These are phyloP conservation scores for Drosophila simulans DNA, from an alignment of 1,140 invertebrate species.

Conservation along the genomic window DNA sequence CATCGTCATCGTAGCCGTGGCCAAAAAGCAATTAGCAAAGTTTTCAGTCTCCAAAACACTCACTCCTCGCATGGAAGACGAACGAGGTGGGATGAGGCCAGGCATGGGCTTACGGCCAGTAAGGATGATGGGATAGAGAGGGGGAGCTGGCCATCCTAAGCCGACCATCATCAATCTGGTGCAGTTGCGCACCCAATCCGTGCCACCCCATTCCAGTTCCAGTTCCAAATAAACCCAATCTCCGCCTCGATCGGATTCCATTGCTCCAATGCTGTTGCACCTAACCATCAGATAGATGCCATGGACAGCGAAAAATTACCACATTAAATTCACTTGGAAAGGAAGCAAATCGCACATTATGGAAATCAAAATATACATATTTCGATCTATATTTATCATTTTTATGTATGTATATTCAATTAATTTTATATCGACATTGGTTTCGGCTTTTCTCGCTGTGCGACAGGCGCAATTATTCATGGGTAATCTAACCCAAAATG, in stretches of 20 bases:
- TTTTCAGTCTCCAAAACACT: slow-evolving; percentile 65
- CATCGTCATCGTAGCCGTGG: slow-evolving; percentile 58
- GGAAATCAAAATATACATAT: background rate
- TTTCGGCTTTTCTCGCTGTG: slow-evolving; percentile 10
- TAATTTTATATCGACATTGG: background rate
- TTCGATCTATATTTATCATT: background rate
- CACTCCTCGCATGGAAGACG: slow-evolving; percentile 7
- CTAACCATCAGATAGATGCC: slow-evolving; percentile 23
- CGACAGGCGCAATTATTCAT: slow-evolving; percentile 75
- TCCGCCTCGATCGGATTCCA: background rate
- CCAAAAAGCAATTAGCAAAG: slow-evolving; percentile 83
- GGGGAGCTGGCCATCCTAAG: slow-evolving; percentile 7
- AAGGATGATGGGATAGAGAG: background rate
- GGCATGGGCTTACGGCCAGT: background rate
- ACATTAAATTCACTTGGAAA: too few species aligned
- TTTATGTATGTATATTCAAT: background rate
- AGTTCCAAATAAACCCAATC: background rate
- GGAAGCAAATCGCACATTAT: too few species aligned
- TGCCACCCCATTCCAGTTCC: background rate
- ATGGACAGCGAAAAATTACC: background rate
- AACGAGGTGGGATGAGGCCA: background rate
- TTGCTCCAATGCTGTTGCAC: slow-evolving; percentile 31
- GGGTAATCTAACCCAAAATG: slow-evolving; percentile 84
- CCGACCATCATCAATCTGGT: slow-evolving; percentile 71
- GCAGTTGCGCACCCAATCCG: slow-evolving; percentile 45